Conservation (phyloP, 2,797 vertebrate species). For the Phataginus tetradactyla region DNA sequence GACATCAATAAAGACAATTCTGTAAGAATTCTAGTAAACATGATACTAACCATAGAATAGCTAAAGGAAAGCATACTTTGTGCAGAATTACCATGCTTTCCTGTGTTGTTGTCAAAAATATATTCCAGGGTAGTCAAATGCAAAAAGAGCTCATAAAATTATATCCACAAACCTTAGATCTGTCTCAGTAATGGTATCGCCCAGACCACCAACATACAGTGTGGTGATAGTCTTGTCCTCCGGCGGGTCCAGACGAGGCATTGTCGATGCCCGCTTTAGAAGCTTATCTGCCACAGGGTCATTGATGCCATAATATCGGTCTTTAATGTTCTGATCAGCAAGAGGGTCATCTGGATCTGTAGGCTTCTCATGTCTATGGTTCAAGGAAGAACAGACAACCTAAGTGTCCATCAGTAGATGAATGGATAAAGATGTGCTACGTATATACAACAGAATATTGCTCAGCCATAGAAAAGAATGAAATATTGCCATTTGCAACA, state of each 20-base stretch:
- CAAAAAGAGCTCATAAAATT: conserved; percentile 43
- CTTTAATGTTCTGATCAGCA: conserved; percentile 99
- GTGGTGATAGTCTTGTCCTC: conserved; percentile 99
- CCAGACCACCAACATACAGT: conserved; percentile 96
- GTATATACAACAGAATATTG: too few species aligned
- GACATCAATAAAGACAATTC: not conserved
- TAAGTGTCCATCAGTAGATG: too few species aligned
- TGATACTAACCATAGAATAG: not conserved
- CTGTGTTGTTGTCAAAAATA: conserved; percentile 18
- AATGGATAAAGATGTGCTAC: too few species aligned
- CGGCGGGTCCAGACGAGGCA: conserved; percentile 97
- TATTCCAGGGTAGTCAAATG: conserved; percentile 25
- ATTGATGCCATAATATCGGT: conserved; percentile 98
- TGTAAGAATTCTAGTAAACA: not conserved
- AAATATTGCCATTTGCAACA: too few species aligned
- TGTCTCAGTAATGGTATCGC: conserved; percentile 96
- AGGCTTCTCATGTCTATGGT: conserved; percentile 95
- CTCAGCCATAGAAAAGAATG: too few species aligned
- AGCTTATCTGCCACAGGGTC: conserved; percentile 98
- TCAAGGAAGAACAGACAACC: conserved; percentile 16
- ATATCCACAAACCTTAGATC: conserved; percentile 92
- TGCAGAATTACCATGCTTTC: not conserved
- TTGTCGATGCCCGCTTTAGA: conserved; percentile 96
- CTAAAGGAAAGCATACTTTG: conserved; percentile 38
- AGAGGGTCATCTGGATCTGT: conserved; percentile 98